These are phyloP conservation scores for Amphilophus citrinellus DNA, from an alignment of 2,113 vertebrate species.

Conservation along the genomic window DNA sequence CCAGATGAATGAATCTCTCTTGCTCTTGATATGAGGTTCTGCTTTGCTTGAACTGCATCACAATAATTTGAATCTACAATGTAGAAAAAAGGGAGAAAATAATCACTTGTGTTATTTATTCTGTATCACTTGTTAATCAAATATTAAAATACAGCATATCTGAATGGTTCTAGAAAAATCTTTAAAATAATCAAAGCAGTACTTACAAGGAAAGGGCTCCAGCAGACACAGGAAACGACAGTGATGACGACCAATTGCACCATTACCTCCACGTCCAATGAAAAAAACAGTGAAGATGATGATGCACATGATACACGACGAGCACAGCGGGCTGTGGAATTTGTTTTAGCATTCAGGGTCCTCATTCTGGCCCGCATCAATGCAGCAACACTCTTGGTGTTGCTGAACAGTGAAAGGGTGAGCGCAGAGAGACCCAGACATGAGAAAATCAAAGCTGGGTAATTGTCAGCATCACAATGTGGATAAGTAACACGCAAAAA, in stretches of 20 bases:
- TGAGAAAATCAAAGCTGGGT: slow-evolving; percentile 82
- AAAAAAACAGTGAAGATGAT: slow-evolving; percentile 51
- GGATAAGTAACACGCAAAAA: slow-evolving; percentile 78
- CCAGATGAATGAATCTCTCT: slow-evolving; percentile 76
- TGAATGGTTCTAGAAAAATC: not conserved
- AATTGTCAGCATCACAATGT: slow-evolving; percentile 65
- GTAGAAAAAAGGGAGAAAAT: not conserved
- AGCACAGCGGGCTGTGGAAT: not conserved
- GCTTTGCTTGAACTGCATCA: slow-evolving; percentile 53
- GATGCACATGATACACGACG: slow-evolving; percentile 26
- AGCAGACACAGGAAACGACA: slow-evolving; percentile 87
- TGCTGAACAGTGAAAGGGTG: slow-evolving; percentile 82
- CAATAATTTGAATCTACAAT: slow-evolving; percentile 69
- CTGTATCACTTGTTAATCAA: not conserved
- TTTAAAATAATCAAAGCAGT: not conserved
- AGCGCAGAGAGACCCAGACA: slow-evolving; percentile 83
- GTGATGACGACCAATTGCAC: slow-evolving; percentile 86
- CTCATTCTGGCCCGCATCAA: slow-evolving; percentile 81
- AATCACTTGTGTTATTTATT: not conserved
- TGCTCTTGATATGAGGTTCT: not conserved
- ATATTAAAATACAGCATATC: not conserved
- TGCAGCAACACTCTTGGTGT: slow-evolving; percentile 81
- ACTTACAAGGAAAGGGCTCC: slow-evolving; percentile 88
- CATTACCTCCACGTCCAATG: slow-evolving; percentile 88
- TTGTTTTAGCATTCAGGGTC: slow-evolving; percentile 8